phyloP scores from a whole-genome alignment of 2,888 invertebrate genomes.

The Ormyrus pomaceus region DNA sequence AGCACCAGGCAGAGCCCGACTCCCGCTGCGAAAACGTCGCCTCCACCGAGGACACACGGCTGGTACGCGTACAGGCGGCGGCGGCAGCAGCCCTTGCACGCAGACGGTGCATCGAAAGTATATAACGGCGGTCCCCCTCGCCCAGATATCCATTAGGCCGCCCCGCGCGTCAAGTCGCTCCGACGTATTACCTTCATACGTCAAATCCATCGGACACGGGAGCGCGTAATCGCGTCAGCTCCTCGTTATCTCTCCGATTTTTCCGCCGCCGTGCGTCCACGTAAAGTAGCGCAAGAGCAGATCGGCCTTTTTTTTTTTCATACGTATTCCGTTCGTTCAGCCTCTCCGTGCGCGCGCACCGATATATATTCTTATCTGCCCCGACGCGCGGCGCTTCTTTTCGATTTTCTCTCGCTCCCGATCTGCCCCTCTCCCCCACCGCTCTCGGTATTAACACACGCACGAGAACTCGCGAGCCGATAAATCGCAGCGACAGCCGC shows the following conservation, averaged over 20 bases:
- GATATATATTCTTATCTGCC: no score
- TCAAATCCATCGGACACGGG: slow-evolving; percentile 13
- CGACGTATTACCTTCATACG: slow-evolving; percentile 18
- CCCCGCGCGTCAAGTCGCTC: not conserved
- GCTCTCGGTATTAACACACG: not conserved
- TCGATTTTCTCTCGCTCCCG: no score
- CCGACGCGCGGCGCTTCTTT: no score
- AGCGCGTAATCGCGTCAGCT: slow-evolving; percentile 1
- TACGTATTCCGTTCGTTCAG: not conserved
- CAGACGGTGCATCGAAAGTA: not conserved
- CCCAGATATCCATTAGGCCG: slow-evolving; percentile 7
- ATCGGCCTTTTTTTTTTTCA: slow-evolving; percentile 2
- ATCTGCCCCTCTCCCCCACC: not conserved
- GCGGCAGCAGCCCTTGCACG: not conserved
- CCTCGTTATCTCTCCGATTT: slow-evolving; percentile 15
- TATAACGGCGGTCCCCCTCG: no score
- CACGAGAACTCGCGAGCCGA: slow-evolving; percentile 9
- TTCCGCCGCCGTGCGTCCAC: not conserved
- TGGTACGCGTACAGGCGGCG: not conserved
- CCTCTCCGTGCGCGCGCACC: not conserved
- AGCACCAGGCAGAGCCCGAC: no score
- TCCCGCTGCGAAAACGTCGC: no score
- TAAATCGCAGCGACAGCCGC: slow-evolving; percentile 47
- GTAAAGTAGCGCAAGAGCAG: no score
- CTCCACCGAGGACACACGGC: no score